Evolutionary conservation across 2,888 invertebrate species (phyloP), one percentile per base, ranked within the genome.

Genomic region (Thalpophila matura): DNA sequence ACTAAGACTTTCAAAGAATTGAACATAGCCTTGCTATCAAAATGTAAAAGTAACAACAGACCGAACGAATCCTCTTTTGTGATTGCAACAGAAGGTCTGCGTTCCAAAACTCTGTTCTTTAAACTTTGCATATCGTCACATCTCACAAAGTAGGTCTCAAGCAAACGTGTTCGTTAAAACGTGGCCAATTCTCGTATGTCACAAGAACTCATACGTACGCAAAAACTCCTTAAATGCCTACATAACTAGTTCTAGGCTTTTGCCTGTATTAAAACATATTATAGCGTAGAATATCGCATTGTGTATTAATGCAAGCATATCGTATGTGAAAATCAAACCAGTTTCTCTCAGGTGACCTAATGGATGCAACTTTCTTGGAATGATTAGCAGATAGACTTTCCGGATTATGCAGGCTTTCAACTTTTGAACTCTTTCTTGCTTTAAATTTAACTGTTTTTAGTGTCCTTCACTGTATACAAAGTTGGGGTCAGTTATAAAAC

Each of bases 271-370:
- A 46, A 46, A 42, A 45, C 37, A 14, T 45, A 31, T 18, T 38
- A 40, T 27, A 49, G 29, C 38, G 27, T 22, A 64, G n/a, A 53
- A 47, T 33, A 37, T 24, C 49, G 45, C 67, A 72, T 65, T 72
- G 49, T 69, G 43, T 38, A 55, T 35, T 45, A 60, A 55, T 63
- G 64, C 31, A 63, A n/a, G 31, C 35, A 27, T 69, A 72, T 65
- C 69, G 29, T 72, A 47, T 70, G 66, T 58, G 67, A 70, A 70
- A 55, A 67, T 59, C 55, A 51, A 73, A 73, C 59, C 50, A 26
- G 70, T 67, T 67, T 59, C 55, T 67, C 35, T 26, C 26, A 37
- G 67, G 16, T 67, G 68, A 47, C 74, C 50, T 55, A 55, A 59
- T 67, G 53, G 29, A 53, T 58, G 67, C 59, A 51, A 70, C 70